Evolutionary conservation across 2,888 invertebrate species (phyloP), one percentile per base, ranked within the genome.

Genomic region (Rhagonycha fulva): DNA sequence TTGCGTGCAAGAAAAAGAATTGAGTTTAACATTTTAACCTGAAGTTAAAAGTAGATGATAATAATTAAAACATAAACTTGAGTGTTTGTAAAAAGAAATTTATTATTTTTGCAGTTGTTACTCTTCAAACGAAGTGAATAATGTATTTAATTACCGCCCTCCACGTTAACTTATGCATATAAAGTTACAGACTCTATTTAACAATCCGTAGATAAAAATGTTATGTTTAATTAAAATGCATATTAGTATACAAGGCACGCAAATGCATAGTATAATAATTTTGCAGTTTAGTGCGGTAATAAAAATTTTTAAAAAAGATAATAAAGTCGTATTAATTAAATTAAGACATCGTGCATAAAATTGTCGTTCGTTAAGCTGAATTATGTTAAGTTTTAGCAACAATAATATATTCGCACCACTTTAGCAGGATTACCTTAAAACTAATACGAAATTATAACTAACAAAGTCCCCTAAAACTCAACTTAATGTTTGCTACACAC

Each of bases 391-490:
- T 81, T 76, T 71, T 76, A 68, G 72, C 24, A 71, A 71, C 73
- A 73, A 77, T 78, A 80, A 81, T 80, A 81, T 81, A 83, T 82
- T 82, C 80, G 81, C 81, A 77, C 80, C 79, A 80, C 80, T 80
- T 82, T 82, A 80, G 81, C 79, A 68, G 80, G 77, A 80, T 82
- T 82, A 80, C 81, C 76, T 78, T 80, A 81, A 83, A 83, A 81
- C 83, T 83, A 82, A 84, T 82, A 81, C 83, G 80, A 80, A 84
- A 80, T 82, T 83, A 83, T 81, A 80, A 81, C 78, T 76, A 61
- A 68, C 67, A 68, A 68, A 72, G 68, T 60, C 67, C 70, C 72
- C 69, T 76, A 11, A 23, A 72, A 62, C 66, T 71, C 62, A 30
- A 14, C 62, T 30, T 61, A 71, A 71, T 68, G 12, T 60, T n/a